Evolutionary conservation across 2,113 vertebrate genomes (phyloP), one percentile per base, ranked within the genome.

Genomic region (Phalacrocorax brasilianus): DNA sequence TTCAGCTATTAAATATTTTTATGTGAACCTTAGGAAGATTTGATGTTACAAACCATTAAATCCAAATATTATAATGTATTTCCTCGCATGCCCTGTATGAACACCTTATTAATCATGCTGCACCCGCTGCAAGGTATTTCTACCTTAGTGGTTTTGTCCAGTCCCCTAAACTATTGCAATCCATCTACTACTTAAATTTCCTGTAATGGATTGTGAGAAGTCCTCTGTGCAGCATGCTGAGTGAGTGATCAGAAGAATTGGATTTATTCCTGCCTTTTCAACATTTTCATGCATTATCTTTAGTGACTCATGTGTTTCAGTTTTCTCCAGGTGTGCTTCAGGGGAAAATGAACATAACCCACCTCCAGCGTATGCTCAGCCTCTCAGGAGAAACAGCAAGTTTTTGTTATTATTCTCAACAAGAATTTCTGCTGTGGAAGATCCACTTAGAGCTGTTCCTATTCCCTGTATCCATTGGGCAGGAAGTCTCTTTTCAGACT

Each of bases 261-360:
- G 13, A 82, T 74, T 74, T 85, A 88, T 80, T n/a, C 63, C 35
- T 89, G 27, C 23, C 52, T 86, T 92, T 89, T 86, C 28, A 80
- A 75, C 11, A 47, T 81, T 84, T 95, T 82, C 12, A 7, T 56
- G 27, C 58, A 27, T 83, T 93, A 62, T 75, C 65, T 91, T 71
- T 30, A 72, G 49, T 91, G 84, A 88, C 22, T 95, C 81, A 85
- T 63, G 61, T 35, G 49, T 84, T 78, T 91, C 77, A 68, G 22
- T 84, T 94, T 77, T 90, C 85, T 91, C 32, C 90, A 96, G 85
- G 75, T 88, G 55, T 93, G 42, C 82, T 93, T 89, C 38, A 76
- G 85, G 75, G 78, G 22, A 67, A 89, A 93, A 90, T 3, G 7
- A 86, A 95, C 91, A 88, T 71, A 89, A 74, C 33, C 44, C 32